phyloP scores from a whole-genome alignment of 1,140 invertebrate species.

The Belonocnema kinseyi region DNA sequence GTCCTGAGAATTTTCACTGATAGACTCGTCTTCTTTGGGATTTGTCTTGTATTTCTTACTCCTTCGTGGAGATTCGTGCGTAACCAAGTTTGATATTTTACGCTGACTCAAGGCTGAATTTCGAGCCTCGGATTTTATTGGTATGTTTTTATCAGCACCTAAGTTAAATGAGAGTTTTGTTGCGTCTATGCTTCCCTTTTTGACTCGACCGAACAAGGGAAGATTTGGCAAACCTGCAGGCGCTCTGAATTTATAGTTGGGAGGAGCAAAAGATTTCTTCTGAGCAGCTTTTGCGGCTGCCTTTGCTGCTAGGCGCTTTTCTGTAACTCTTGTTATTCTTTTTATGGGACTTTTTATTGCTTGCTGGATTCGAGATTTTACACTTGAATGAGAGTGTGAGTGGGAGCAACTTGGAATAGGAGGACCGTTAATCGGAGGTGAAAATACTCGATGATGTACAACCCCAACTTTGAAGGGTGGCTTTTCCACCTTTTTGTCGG shows the following conservation, averaged over 20 bases:
- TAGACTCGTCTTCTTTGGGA: background rate
- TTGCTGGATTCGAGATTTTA: constrained; percentile 1
- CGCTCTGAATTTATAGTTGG: constrained; percentile 24
- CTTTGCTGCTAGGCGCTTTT: constrained; percentile 63
- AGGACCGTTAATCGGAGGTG: constrained; percentile 44
- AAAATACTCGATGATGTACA: constrained; percentile 63
- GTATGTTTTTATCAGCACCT: background rate
- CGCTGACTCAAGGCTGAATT: background rate
- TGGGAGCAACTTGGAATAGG: constrained; percentile 27
- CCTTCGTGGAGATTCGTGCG: background rate
- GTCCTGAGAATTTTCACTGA: constrained; percentile 40
- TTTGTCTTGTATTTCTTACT: constrained; percentile 4
- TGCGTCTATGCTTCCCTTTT: constrained; percentile 18
- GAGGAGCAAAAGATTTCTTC: constrained; percentile 33
- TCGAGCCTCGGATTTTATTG: background rate
- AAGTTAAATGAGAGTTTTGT: constrained; percentile 9
- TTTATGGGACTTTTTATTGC: constrained; percentile 34
- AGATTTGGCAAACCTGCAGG: constrained; percentile 16
- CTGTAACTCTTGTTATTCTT: constrained; percentile 62
- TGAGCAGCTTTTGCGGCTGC: constrained; percentile 1
- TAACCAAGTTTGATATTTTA: background rate
- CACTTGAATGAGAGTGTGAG: background rate
- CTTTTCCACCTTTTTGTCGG: constrained; percentile 58
- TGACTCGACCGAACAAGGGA: background rate
- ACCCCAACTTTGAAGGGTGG: constrained; percentile 67